Percentiles rank a stretch among this genome's conserved stretches.
Evolutionary conservation across 2,888 invertebrate genomes (phyloP).

Genomic region (Latrodectus hesperus): DNA sequence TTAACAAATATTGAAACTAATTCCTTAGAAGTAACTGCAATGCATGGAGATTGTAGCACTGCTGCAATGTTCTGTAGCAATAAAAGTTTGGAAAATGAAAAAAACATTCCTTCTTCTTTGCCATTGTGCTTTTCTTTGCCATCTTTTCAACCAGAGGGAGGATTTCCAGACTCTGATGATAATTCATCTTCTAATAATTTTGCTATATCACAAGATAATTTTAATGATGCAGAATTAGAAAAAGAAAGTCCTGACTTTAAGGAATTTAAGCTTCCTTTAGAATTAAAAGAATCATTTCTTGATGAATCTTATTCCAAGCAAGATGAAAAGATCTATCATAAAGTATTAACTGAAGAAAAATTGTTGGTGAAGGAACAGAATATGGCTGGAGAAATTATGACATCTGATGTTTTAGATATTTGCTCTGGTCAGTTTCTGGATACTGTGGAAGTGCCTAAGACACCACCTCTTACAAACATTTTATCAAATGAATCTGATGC

Average conservation of each 20-base stretch:
- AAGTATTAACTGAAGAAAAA: neutral
- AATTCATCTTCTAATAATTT: neutral
- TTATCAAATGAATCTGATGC: neutral
- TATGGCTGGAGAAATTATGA: neutral
- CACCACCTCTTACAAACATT: neutral
- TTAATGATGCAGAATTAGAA: neutral
- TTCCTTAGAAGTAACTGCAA: neutral
- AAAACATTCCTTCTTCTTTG: neutral
- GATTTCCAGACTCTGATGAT: neutral
- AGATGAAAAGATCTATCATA: neutral
- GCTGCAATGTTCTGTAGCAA: neutral
- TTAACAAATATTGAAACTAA: neutral
- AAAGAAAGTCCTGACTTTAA: neutral
- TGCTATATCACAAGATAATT: neutral
- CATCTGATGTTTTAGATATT: neutral
- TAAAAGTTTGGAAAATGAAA: neutral
- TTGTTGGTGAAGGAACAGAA: neutral
- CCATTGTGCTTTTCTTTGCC: conserved; percentile 15
- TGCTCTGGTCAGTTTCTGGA: neutral
- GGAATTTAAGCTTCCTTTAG: neutral
- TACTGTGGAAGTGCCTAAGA: neutral
- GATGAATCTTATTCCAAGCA: neutral
- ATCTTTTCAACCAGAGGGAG: conserved; percentile 20
- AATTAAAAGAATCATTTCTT: neutral
- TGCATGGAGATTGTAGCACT: neutral